These are phyloP conservation scores for Drosophila takahashii DNA, from an alignment of 1,140 invertebrate species.

Conservation along the genomic window DNA sequence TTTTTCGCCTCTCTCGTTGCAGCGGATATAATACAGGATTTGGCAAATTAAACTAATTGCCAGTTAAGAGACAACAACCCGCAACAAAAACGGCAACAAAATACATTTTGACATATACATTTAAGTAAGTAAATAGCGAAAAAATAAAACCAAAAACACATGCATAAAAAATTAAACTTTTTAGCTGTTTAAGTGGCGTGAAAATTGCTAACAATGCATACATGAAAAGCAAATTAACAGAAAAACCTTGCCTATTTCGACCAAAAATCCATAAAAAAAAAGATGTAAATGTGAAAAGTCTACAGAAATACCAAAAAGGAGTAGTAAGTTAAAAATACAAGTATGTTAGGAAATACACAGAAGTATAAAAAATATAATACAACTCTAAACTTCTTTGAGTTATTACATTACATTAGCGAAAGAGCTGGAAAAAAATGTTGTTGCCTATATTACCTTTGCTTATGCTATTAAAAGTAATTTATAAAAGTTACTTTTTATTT, in stretches of 20 bases:
- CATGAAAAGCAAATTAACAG: constrained; percentile 28
- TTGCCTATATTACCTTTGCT: too few species aligned
- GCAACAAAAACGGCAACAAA: constrained; percentile 28
- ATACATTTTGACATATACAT: constrained; percentile 66
- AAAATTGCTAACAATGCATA: constrained; percentile 30
- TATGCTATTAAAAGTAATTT: too few species aligned
- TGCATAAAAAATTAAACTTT: constrained; percentile 23
- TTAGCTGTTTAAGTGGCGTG: constrained; percentile 62
- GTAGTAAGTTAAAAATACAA: constrained; percentile 9
- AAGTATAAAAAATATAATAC: background rate
- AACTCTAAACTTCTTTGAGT: background rate
- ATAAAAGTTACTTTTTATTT: too few species aligned
- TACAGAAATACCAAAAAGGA: constrained; percentile 19
- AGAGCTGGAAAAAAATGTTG: too few species aligned
- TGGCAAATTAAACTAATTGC: constrained; percentile 82
- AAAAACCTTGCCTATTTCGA: constrained; percentile 62
- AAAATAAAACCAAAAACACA: constrained; percentile 9
- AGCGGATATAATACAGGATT: constrained; percentile 82
- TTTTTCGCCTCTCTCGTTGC: constrained; percentile 48
- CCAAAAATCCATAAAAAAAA: constrained; percentile 39
- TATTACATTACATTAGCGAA: too few species aligned
- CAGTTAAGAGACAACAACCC: constrained; percentile 50
- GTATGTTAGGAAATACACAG: background rate
- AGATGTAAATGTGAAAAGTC: constrained; percentile 28
- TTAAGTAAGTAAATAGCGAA: constrained; percentile 60